Conservation (phyloP, 2,113 vertebrate species). For the Eleginops maclovinus region DNA sequence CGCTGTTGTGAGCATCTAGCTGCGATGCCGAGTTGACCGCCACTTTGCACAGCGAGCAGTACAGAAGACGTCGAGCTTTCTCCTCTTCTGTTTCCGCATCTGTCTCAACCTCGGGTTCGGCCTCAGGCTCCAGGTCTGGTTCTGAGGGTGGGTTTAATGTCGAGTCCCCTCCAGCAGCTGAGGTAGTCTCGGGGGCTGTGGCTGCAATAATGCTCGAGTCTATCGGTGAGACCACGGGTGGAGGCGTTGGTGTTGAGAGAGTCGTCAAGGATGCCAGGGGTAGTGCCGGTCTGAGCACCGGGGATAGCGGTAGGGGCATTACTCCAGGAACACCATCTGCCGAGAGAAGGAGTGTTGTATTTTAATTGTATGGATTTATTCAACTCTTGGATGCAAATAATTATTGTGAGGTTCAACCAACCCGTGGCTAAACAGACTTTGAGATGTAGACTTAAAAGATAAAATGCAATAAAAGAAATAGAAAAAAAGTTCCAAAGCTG, state of each 20-base stretch:
- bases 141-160: slow-evolving; percentile 50
- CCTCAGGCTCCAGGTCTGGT: slow-evolving; percentile 50
- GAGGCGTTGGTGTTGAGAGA: slow-evolving; percentile 31
- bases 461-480: too few species aligned
- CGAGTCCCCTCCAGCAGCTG: slow-evolving; percentile 81
- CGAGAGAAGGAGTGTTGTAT: slow-evolving; percentile 45
- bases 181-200: slow-evolving; percentile 82
- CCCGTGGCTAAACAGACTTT: slow-evolving; percentile 27
- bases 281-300: slow-evolving; percentile 79
- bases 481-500: too few species aligned
- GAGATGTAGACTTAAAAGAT: neutral
- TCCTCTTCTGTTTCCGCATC: slow-evolving; percentile 94
- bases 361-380: neutral
- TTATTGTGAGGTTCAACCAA: slow-evolving; percentile 13
- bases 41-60: slow-evolving; percentile 99
- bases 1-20: slow-evolving; percentile 98
- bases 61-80: slow-evolving; percentile 94
- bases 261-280: slow-evolving; percentile 76
- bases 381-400: slow-evolving; percentile 16
- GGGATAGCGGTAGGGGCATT: slow-evolving; percentile 58
- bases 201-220: slow-evolving; percentile 74
- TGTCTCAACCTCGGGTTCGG: slow-evolving; percentile 74
- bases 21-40: slow-evolving; percentile 98
- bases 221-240: slow-evolving; percentile 73
- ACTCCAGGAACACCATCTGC: slow-evolving; percentile 82